phyloP scores from a whole-genome alignment of 1,140 invertebrate species.

The Drosophila ohnishii region DNA sequence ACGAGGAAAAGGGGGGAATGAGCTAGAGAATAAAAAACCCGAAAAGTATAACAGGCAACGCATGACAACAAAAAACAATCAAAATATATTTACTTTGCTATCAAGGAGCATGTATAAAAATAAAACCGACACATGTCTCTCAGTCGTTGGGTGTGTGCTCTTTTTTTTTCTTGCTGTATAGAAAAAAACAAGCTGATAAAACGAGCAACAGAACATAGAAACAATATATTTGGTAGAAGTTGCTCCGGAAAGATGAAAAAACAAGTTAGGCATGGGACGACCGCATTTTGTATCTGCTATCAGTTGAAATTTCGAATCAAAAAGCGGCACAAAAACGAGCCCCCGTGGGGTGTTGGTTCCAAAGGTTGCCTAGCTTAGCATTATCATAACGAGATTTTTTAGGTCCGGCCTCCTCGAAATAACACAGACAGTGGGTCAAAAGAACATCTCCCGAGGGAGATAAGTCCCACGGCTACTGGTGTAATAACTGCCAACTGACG shows the following conservation, averaged over 20 bases:
- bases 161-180: conserved; percentile 2
- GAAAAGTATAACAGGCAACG: conserved; percentile 37
- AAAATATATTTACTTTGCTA: conserved; percentile 58
- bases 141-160: conserved; percentile 11
- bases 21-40: background rate
- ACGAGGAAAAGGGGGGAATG: conserved; percentile 3
- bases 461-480: conserved; percentile 15
- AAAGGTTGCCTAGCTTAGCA: conserved; percentile 22
- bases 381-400: conserved; percentile 52
- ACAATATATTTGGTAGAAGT: conserved; percentile 37
- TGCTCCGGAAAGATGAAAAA: conserved; percentile 43
- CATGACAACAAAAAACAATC: conserved; percentile 58
- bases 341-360: conserved; percentile 32
- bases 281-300: conserved; percentile 33
- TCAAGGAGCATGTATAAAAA: conserved; percentile 66
- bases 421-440: conserved; percentile 51
- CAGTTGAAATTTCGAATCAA: conserved; percentile 22
- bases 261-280: conserved; percentile 34
- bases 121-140: conserved; percentile 64
- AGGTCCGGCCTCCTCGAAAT: conserved; percentile 46
- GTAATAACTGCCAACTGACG: conserved; percentile 34
- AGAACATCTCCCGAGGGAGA: conserved; percentile 31
- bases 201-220: conserved; percentile 22
- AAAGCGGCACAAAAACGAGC: conserved; percentile 28
- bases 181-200: conserved; percentile 73